These are phyloP conservation scores for Brenthis ino DNA, from an alignment of 2,888 invertebrate species.

Conservation along the genomic window DNA sequence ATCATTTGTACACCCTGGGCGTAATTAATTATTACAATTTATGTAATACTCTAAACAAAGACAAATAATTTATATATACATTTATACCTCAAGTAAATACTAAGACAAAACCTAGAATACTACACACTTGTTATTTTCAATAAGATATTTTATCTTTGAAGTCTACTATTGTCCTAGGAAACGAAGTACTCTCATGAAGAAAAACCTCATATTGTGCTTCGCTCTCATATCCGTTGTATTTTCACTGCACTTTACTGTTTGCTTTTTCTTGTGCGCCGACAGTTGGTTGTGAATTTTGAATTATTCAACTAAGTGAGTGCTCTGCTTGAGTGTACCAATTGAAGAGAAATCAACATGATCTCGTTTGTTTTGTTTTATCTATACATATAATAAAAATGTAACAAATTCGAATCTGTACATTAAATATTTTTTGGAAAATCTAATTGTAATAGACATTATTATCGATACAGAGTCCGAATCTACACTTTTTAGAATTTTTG, in stretches of 20 bases:
- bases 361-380: slow-evolving; percentile 1
- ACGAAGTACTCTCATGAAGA: slow-evolving; percentile 28
- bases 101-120: not conserved
- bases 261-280: slow-evolving; percentile 37
- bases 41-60: too few species aligned
- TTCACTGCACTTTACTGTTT: slow-evolving; percentile 32
- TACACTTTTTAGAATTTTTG: too few species aligned
- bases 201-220: slow-evolving; percentile 27
- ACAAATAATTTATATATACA: too few species aligned
- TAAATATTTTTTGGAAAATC: too few species aligned
- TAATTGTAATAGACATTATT: too few species aligned
- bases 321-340: slow-evolving; percentile 36
- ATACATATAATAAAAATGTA: too few species aligned
- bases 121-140: slow-evolving; percentile 16
- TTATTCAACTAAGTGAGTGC: slow-evolving; percentile 40
- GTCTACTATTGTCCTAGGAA: slow-evolving; percentile 15
- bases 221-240: slow-evolving; percentile 32
- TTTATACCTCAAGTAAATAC: too few species aligned
- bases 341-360: slow-evolving; percentile 18
- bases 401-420: too few species aligned
- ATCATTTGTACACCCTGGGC: too few species aligned
- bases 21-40: too few species aligned
- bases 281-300: slow-evolving; percentile 39
- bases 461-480: too few species aligned
- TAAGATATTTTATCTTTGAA: slow-evolving; percentile 17